Percentiles rank a stretch among this genome's conserved stretches.
Evolutionary conservation across 2,797 vertebrate genomes (phyloP).

Genomic region (Pantherophis vulpinus): DNA sequence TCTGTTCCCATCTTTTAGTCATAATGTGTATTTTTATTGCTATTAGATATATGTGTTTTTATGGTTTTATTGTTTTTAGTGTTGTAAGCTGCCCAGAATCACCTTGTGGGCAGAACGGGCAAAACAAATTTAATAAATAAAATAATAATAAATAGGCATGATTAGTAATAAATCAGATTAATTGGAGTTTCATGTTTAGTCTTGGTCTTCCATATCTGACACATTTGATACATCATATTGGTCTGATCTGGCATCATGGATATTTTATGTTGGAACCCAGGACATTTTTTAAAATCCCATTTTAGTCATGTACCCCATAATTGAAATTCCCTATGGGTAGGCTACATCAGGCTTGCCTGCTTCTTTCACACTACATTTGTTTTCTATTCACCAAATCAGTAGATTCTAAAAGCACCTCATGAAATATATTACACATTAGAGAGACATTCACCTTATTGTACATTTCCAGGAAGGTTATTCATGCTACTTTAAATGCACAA

Average conservation of each 20-base stretch:
- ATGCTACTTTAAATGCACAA: neutral
- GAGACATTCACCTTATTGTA: neutral
- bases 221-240: neutral
- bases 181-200: too few relatives aligned
- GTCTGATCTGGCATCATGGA: neutral
- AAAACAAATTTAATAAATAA: too few relatives aligned
- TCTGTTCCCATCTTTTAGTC: too few relatives aligned
- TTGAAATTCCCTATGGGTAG: neutral
- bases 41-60: too few relatives aligned
- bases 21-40: too few relatives aligned
- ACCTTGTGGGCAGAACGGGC: too few relatives aligned
- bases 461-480: neutral
- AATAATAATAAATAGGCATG: too few relatives aligned
- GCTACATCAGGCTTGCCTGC: neutral
- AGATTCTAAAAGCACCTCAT: neutral
- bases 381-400: neutral
- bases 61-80: too few relatives aligned
- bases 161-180: too few relatives aligned
- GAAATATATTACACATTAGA: neutral
- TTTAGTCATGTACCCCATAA: neutral
- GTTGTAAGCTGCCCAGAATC: too few relatives aligned
- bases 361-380: neutral
- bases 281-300: neutral
- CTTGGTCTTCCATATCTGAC: too few relatives aligned
- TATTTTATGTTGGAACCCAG: neutral